Evolutionary conservation across 2,113 vertebrate genomes (phyloP), one percentile per base, ranked within the genome.

Genomic region (Rhynchopsitta pachyrhyncha): DNA sequence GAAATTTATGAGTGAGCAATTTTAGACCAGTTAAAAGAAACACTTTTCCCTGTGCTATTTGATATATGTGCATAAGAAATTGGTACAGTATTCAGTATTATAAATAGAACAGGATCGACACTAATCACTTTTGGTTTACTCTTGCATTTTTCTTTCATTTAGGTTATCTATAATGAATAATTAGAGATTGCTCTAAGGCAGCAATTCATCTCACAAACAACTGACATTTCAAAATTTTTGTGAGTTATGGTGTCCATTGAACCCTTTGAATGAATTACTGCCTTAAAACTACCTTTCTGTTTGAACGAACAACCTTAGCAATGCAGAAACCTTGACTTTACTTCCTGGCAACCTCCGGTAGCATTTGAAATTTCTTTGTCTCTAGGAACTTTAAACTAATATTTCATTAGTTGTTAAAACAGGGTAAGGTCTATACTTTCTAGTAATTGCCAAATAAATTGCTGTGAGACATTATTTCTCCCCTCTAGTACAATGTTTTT

Each of bases 321-420:
- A 80, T 74, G 84, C 83, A 95, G 86, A 95, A 92, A 85, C 14
- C 13, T 70, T 89, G 93, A 66, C 33, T 71, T 87, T 94, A 64
- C 28, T 89, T 69, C 71, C 52, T 89, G 63, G 39, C 55, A 95
- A 70, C 5, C 44, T 88, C 22, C 29, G 33, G 73, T 92, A 49
- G 13, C 47, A 89, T 70, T 93, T 90, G 42, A 92, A 95, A 63
- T 77, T 49, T 82, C 31, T 75, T 3, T 84, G 31, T 74, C 75
- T 87, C 80, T 93, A 23, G 42, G 90, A 46, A 68, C 37, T 80
- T 92, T 80, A 85, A 82, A 52, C 37, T 82, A 88, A 85, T 90
- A 69, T 95, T 92, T 94, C 76, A 84, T 80, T 92, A 88, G 69
- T 55, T 91, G 57, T 86, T 96, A 89, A 95, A 97, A 86, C 39